Evolutionary conservation across 2,113 vertebrate species (phyloP), one percentile per base, ranked within the genome.

Genomic region (Collichthys lucidus): DNA sequence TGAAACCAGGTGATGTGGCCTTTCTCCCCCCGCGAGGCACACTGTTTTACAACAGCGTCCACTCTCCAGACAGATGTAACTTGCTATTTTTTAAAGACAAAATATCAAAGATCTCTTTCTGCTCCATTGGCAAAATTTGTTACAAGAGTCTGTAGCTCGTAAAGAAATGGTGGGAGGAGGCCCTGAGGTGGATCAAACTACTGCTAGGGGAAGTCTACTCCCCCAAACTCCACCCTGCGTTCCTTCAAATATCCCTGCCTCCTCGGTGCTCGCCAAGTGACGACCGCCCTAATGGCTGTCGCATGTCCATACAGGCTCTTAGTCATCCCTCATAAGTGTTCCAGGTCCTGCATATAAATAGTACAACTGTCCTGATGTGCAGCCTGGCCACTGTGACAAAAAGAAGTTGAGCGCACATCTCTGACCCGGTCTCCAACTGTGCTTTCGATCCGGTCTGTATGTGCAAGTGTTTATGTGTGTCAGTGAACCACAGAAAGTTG

Each of bases 71-170:
- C 88, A 90, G 77, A 91, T 89, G 91, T 85, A 86, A 88, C 85
- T 49, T 52, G 59, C 77, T 68, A 67, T 75, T 87, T 85, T 86
- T 86, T 80, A 83, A 88, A 90, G 86, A 85, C 42, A 82, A 91
- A 40, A 92, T 92, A 94, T 94, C 88, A 93, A 92, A 94, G 91
- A 87, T 87, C 68, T 74, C 56, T 88, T 91, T 92, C 83, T 90
- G 89, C 86, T 87, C 74, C 73, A 78, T 85, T 74, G 26, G 85
- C 89, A 87, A 86, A 87, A 89, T 75, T 49, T 78, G 82, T 88
- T 84, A 86, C 80, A 83, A 76, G 82, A 81, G 65, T 15, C 83
- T 69, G 67, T 52, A 14, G 84, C 88, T 92, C n/a, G 29, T 91
- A 91, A 93, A 91, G 68, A 90, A 74, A 61, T 42, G 46, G 73